Conservation (phyloP, 2,113 vertebrate species). For the Sinocyclocheilus anshuiensis region DNA sequence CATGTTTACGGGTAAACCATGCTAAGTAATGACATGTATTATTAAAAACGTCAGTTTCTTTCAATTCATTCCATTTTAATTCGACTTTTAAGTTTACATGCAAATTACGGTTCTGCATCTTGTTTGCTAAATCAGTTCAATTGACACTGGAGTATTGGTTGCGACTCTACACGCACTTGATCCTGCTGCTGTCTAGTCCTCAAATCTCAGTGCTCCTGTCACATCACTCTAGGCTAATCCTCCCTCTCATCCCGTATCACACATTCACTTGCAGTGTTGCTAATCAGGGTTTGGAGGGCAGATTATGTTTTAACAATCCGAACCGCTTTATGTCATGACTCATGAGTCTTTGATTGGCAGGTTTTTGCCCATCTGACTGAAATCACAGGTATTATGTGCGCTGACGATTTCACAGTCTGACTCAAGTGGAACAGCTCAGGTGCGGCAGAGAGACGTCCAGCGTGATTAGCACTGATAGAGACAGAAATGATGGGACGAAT, state of each 20-base stretch:
- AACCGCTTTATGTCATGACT: not conserved
- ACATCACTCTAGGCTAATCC: constrained; percentile 2
- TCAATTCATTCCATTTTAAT: not conserved
- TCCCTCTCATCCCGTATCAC: constrained; percentile 1
- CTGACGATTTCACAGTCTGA: constrained; percentile 6
- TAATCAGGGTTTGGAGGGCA: constrained; percentile 25
- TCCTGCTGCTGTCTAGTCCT: not conserved
- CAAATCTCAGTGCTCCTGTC: not conserved
- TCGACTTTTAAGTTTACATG: not conserved
- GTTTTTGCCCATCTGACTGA: constrained; percentile 17
- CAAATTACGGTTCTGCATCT: not conserved
- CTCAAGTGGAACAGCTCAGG: constrained; percentile 10
- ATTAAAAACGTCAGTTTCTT: not conserved
- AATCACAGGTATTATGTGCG: not conserved
- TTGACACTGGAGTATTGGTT: not conserved
- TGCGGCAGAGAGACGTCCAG: not conserved
- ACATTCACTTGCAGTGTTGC: not conserved
- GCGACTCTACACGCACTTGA: not conserved
- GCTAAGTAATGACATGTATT: not conserved
- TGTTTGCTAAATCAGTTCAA: not conserved
- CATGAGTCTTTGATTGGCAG: constrained; percentile 11
- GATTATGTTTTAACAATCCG: not conserved
- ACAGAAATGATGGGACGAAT: constrained; percentile 13
- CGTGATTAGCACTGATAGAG: constrained; percentile 22
- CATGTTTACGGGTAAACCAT: not conserved